Percentiles rank a stretch among this genome's conserved stretches.
Conservation (phyloP, 2,888 invertebrate species). For the Andrena minutula region DNA sequence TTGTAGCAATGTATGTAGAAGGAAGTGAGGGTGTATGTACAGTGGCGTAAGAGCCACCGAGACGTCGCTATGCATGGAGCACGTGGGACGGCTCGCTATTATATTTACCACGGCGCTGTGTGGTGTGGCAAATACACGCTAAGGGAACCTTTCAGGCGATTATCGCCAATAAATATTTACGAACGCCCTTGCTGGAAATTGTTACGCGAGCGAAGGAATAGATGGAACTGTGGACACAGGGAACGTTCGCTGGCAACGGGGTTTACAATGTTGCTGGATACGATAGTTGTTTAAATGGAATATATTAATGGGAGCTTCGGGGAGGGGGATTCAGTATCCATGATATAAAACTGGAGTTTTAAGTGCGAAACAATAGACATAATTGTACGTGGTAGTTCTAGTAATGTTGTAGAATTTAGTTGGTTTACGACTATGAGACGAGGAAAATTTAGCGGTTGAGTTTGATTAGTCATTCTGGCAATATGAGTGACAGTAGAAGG, state of each 20-base stretch:
- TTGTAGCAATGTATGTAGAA: constrained; percentile 50
- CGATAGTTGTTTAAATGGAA: too few relatives aligned
- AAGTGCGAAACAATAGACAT: too few relatives aligned
- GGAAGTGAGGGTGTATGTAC: constrained; percentile 26
- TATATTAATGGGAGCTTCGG: too few relatives aligned
- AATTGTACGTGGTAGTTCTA: too few relatives aligned
- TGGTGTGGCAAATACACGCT: not conserved
- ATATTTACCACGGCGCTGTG: constrained; percentile 1
- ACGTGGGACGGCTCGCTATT: constrained; percentile 9
- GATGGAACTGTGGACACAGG: not conserved
- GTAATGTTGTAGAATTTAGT: too few relatives aligned
- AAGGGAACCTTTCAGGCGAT: constrained; percentile 7
- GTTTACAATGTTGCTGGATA: not conserved
- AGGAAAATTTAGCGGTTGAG: too few relatives aligned
- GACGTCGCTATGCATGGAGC: constrained; percentile 17
- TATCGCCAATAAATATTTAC: constrained; percentile 14
- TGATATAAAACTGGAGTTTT: too few relatives aligned
- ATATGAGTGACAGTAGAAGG: too few relatives aligned
- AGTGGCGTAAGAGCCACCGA: constrained; percentile 48
- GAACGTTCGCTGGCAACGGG: not conserved
- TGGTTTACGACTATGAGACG: too few relatives aligned
- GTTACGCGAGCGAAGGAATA: not conserved
- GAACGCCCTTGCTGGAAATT: not conserved
- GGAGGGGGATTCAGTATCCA: too few relatives aligned
- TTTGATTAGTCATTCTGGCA: too few relatives aligned